Conservation (phyloP, 23 tunicate genomes). For the Halocynthia roretzi region DNA sequence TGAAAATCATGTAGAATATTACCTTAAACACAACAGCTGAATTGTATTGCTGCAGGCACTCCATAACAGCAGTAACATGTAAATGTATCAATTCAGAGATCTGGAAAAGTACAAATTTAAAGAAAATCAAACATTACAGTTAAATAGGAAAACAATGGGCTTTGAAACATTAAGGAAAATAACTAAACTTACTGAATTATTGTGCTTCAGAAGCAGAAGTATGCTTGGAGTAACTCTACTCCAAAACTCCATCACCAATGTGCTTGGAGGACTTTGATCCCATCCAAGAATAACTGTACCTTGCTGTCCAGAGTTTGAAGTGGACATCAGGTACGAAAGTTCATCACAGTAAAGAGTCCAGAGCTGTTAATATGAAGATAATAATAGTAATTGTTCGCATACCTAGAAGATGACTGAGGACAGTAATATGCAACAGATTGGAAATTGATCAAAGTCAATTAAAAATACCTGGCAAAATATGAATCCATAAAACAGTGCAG, state of each 20-base stretch:
- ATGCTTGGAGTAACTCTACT: slow-evolving; percentile 73
- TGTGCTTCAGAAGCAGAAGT: slow-evolving; percentile 36
- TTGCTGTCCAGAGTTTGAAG: slow-evolving; percentile 3
- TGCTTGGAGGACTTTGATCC: slow-evolving; percentile 22
- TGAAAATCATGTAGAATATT: too few species aligned
- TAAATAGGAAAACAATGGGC: neutral
- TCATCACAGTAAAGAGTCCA: slow-evolving; percentile 93
- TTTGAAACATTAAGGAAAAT: neutral
- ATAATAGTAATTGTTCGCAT: neutral
- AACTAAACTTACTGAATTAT: slow-evolving; percentile 9
- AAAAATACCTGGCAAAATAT: slow-evolving; percentile 64
- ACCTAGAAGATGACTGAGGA: too few species aligned
- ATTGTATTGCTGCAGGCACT: slow-evolving; percentile 45
- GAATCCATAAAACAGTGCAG: slow-evolving; percentile 59
- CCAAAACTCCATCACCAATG: slow-evolving; percentile 62
- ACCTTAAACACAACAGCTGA: slow-evolving; percentile 55
- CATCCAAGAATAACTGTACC: neutral
- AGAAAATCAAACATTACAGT: neutral
- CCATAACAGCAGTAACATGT: slow-evolving; percentile 44
- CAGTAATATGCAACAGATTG: neutral
- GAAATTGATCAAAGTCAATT: neutral
- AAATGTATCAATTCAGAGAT: slow-evolving; percentile 39
- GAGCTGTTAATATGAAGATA: slow-evolving; percentile 27
- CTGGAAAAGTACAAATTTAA: slow-evolving; percentile 10
- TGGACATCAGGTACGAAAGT: slow-evolving; percentile 32